Conservation (phyloP, 2,888 invertebrate genomes). For the Athalia circularis region DNA sequence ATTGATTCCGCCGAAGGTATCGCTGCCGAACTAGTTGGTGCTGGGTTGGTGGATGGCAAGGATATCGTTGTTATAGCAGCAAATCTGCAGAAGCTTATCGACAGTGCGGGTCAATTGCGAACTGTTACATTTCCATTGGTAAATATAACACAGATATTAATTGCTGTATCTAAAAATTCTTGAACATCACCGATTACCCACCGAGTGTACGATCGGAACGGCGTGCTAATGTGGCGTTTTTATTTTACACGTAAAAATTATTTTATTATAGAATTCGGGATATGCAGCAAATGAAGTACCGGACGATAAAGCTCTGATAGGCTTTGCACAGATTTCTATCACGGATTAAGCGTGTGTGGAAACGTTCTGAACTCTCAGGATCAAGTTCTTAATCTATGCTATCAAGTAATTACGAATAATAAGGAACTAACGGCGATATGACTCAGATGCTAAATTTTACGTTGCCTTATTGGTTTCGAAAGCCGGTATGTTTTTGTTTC, state of each 20-base stretch:
- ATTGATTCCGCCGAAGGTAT: slow-evolving; percentile 95
- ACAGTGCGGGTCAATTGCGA: slow-evolving; percentile 80
- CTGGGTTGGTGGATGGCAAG: slow-evolving; percentile 93
- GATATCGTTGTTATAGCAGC: slow-evolving; percentile 95
- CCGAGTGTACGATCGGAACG: no score
- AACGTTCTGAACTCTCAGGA: slow-evolving; percentile 57
- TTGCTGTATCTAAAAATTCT: neutral
- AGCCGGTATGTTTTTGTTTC: slow-evolving; percentile 33
- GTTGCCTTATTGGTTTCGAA: slow-evolving; percentile 29
- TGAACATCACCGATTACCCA: neutral
- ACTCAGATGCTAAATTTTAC: slow-evolving; percentile 25
- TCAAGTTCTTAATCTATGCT: slow-evolving; percentile 56
- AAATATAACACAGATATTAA: slow-evolving; percentile 64
- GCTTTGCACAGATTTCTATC: slow-evolving; percentile 98
- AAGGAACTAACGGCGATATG: slow-evolving; percentile 29
- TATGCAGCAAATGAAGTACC: slow-evolving; percentile 86
- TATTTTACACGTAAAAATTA: slow-evolving; percentile 10
- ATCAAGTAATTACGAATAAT: slow-evolving; percentile 36
- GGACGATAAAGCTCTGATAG: slow-evolving; percentile 96
- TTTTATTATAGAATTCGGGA: slow-evolving; percentile 79
- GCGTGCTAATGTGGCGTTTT: no score
- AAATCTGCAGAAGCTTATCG: slow-evolving; percentile 93
- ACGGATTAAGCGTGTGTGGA: slow-evolving; percentile 80
- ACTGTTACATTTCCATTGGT: slow-evolving; percentile 93
- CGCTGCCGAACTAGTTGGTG: slow-evolving; percentile 94